phyloP scores from a whole-genome alignment of 1,140 invertebrate species.

The Gryllus bimaculatus region DNA sequence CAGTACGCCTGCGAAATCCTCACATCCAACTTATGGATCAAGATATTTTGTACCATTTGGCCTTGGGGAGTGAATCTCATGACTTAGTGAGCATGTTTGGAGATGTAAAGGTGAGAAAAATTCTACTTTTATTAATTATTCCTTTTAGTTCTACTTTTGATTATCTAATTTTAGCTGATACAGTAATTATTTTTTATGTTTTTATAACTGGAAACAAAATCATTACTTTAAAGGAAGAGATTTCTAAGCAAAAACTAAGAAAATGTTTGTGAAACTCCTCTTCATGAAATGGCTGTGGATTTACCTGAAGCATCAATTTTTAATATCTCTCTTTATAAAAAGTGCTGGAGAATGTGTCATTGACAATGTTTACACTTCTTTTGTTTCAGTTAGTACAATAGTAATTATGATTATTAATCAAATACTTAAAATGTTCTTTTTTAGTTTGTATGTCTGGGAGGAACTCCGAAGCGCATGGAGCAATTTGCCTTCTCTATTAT shows the following conservation, averaged over 20 bases:
- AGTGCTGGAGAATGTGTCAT: too few relatives aligned
- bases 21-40: constrained; percentile 37
- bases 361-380: too few relatives aligned
- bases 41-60: constrained; percentile 53
- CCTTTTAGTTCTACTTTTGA: too few relatives aligned
- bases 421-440: constrained; percentile 11
- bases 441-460: constrained; percentile 58
- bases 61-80: constrained; percentile 41
- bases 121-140: neutral
- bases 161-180: too few relatives aligned
- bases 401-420: too few relatives aligned
- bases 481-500: constrained; percentile 47
- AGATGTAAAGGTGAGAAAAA: constrained; percentile 44
- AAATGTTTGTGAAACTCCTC: too few relatives aligned
- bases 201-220: neutral
- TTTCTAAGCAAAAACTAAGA: too few relatives aligned
- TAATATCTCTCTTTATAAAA: too few relatives aligned
- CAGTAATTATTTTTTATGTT: neutral
- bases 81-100: constrained; percentile 48
- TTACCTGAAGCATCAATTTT: too few relatives aligned
- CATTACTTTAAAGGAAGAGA: neutral
- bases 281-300: too few relatives aligned
- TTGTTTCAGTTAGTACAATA: too few relatives aligned
- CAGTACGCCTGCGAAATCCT: constrained; percentile 35
- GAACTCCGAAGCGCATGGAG: constrained; percentile 49